Percentiles rank a stretch among this genome's conserved stretches.
Conservation (phyloP, 2,113 vertebrate genomes). For the Chaenocephalus aceratus region DNA sequence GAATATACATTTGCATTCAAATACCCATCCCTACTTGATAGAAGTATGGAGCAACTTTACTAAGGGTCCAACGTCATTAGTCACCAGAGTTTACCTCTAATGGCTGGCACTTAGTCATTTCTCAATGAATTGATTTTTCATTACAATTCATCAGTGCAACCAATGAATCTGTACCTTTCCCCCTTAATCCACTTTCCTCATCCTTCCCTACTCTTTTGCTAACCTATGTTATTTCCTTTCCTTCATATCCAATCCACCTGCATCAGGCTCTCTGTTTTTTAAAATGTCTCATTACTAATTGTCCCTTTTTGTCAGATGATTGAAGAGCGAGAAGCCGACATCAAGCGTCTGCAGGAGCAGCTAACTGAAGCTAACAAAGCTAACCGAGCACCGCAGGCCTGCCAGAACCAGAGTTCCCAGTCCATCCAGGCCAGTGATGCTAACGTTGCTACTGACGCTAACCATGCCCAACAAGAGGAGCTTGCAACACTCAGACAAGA, state of each 20-base stretch:
- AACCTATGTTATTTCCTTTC: too few relatives aligned
- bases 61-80: background rate
- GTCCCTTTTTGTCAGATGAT: slow-evolving; percentile 39
- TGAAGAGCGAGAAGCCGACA: slow-evolving; percentile 85
- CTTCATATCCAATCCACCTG: background rate
- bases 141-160: too few relatives aligned
- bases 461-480: slow-evolving; percentile 86
- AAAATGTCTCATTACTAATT: background rate
- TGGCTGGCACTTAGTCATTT: too few relatives aligned
- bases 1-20: too few relatives aligned
- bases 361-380: slow-evolving; percentile 76
- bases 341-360: slow-evolving; percentile 88
- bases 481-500: slow-evolving; percentile 90
- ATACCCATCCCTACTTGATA: background rate
- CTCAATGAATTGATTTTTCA: too few relatives aligned
- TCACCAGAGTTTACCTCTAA: background rate
- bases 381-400: slow-evolving; percentile 64
- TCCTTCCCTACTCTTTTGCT: background rate
- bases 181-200: background rate
- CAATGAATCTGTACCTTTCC: background rate
- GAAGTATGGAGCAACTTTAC: background rate
- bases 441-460: slow-evolving; percentile 77
- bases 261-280: background rate
- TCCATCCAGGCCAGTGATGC: slow-evolving; percentile 70
- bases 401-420: slow-evolving; percentile 57